Percentiles rank a stretch among this genome's conserved stretches.
Evolutionary conservation across 2,113 vertebrate genomes (phyloP).

Genomic region (Sterna hirundo): DNA sequence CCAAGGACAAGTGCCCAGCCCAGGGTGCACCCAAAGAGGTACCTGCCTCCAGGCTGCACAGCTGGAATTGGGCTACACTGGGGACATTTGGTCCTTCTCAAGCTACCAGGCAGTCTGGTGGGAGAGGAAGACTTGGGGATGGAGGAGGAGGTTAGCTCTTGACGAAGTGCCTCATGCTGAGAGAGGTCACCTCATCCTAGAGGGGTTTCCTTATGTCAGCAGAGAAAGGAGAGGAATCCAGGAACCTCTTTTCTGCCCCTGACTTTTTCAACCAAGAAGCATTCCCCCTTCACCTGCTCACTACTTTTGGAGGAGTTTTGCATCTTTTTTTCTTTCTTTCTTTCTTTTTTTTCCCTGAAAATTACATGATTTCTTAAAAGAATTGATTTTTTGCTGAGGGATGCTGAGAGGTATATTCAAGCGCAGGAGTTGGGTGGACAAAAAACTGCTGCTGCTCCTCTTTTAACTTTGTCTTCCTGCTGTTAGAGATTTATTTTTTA

Average conservation of each 20-base stretch:
- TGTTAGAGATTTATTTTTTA: neutral
- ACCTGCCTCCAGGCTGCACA: neutral
- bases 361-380: neutral
- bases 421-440: neutral
- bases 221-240: neutral
- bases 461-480: neutral
- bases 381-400: neutral
- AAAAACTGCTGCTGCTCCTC: neutral
- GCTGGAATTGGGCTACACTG: neutral
- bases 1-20: neutral
- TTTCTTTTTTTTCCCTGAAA: neutral
- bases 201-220: neutral
- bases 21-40: neutral
- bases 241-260: neutral
- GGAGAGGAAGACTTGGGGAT: neutral
- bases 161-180: neutral
- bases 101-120: neutral
- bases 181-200: neutral
- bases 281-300: neutral
- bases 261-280: neutral
- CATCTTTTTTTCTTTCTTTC: no score
- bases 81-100: neutral
- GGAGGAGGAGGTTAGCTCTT: neutral
- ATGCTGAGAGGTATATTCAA: neutral
- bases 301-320: neutral